phyloP scores from a whole-genome alignment of 2,888 invertebrate genomes.

The Perizoma flavofasciatum region DNA sequence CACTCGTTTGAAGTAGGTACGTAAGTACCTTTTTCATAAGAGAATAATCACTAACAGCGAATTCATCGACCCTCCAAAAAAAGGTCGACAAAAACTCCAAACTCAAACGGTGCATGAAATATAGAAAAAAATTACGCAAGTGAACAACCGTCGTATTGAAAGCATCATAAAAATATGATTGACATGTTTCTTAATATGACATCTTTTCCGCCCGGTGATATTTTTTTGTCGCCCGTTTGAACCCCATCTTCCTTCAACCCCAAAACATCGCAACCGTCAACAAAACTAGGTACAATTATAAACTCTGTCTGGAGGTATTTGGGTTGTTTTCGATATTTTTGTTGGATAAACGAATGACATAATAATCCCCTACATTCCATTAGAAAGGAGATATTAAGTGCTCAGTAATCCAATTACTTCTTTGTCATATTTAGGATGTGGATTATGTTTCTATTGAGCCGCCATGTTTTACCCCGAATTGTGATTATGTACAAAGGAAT shows the following conservation, averaged over 20 bases:
- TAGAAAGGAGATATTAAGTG: slow-evolving; percentile 79
- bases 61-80: slow-evolving; percentile 56
- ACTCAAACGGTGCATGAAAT: slow-evolving; percentile 75
- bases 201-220: slow-evolving; percentile 80
- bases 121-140: slow-evolving; percentile 77
- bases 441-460: slow-evolving; percentile 80
- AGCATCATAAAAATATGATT: slow-evolving; percentile 83
- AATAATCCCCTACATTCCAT: slow-evolving; percentile 39
- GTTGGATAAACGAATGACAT: slow-evolving; percentile 13
- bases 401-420: slow-evolving; percentile 81
- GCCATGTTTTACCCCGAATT: slow-evolving; percentile 70
- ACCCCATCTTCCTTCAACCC: slow-evolving; percentile 44
- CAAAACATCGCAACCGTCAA: slow-evolving; percentile 30
- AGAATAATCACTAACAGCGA: slow-evolving; percentile 57
- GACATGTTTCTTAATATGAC: slow-evolving; percentile 84
- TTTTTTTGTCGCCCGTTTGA: slow-evolving; percentile 78
- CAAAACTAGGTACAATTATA: slow-evolving; percentile 22
- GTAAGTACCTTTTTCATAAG: slow-evolving; percentile 50
- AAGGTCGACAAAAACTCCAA: slow-evolving; percentile 59
- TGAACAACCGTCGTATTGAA: slow-evolving; percentile 74
- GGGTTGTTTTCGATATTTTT: slow-evolving; percentile 25
- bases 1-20: slow-evolving; percentile 40
- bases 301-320: neutral
- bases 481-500: slow-evolving; percentile 72
- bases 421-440: slow-evolving; percentile 80